A percentile compares a stretch with the other conserved stretches of the same genome.
phyloP scores from a whole-genome alignment of 37 sponge, comb jelly and placozoan genomes.

The Haliclona indistincta region DNA sequence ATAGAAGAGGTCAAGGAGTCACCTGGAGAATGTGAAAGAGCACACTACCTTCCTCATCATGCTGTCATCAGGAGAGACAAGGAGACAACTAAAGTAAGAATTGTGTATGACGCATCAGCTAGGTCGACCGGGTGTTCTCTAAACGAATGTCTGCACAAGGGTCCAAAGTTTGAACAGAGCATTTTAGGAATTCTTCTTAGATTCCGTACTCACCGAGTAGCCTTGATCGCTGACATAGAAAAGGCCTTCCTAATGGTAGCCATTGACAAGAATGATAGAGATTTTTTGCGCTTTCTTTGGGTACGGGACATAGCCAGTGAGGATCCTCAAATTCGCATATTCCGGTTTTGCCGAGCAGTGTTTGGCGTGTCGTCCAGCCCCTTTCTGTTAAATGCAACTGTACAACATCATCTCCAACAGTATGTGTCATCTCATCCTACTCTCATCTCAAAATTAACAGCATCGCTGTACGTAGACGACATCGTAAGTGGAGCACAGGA shows the following conservation, averaged over 20 bases:
- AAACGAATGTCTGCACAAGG: conserved; percentile 46
- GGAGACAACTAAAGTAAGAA: conserved; percentile 45
- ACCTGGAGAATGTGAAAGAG: too few relatives aligned
- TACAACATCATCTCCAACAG: conserved; percentile 30
- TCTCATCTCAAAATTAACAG: conserved; percentile 11
- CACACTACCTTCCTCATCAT: conserved; percentile 64
- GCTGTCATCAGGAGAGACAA: conserved; percentile 52
- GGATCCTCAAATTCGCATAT: conserved; percentile 9
- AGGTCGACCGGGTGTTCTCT: conserved; percentile 36
- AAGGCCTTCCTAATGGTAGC: conserved; percentile 55
- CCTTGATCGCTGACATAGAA: conserved; percentile 49
- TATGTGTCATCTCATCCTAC: conserved; percentile 1
- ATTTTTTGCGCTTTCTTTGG: conserved; percentile 56
- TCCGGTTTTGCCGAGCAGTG: conserved; percentile 35
- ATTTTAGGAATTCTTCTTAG: conserved; percentile 43
- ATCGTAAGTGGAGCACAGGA: conserved; percentile 35
- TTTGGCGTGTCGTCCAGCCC: too few relatives aligned
- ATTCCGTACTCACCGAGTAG: conserved; percentile 33
- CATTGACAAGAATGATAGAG: conserved; percentile 32
- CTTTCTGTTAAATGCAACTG: too few relatives aligned
- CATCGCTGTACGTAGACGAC: conserved; percentile 60
- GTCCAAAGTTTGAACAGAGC: conserved; percentile 49
- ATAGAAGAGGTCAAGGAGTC: too few relatives aligned
- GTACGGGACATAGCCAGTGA: conserved; percentile 36
- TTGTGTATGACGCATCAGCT: conserved; percentile 50